Conservation (phyloP, 2,113 vertebrate species). For the Lonchura striata region DNA sequence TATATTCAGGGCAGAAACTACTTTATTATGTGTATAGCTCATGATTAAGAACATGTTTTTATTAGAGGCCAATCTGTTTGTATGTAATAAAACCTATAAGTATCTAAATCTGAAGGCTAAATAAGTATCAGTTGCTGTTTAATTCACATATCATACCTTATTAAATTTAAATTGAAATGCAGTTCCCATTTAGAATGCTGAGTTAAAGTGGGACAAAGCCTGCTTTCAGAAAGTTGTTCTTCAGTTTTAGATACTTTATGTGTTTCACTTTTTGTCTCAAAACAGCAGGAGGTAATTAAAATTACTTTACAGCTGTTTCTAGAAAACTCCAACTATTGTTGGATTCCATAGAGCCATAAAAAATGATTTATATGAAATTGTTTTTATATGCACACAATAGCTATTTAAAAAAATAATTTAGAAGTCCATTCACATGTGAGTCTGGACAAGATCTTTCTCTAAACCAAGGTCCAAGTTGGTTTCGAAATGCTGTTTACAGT, state of each 20-base stretch:
- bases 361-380: slow-evolving; percentile 11
- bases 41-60: slow-evolving; percentile 33
- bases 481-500: slow-evolving; percentile 1
- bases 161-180: slow-evolving; percentile 36
- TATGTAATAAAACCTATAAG: not conserved
- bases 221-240: slow-evolving; percentile 32
- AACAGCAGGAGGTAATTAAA: slow-evolving; percentile 53
- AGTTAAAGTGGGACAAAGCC: slow-evolving; percentile 17
- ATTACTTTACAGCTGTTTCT: slow-evolving; percentile 40
- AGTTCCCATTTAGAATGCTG: not conserved
- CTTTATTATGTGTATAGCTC: not conserved
- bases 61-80: not conserved
- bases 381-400: slow-evolving; percentile 30
- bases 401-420: not conserved
- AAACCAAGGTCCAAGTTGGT: not conserved
- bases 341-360: not conserved
- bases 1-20: not conserved
- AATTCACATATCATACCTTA: slow-evolving; percentile 19
- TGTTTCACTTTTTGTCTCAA: slow-evolving; percentile 42
- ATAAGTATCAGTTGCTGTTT: slow-evolving; percentile 21
- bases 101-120: slow-evolving; percentile 6
- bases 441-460: slow-evolving; percentile 8
- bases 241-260: not conserved
- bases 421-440: not conserved
- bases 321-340: slow-evolving; percentile 38